Base-by-base conservation (phyloP, 1,140 invertebrate species). In the Drosophila bocki region DNA sequence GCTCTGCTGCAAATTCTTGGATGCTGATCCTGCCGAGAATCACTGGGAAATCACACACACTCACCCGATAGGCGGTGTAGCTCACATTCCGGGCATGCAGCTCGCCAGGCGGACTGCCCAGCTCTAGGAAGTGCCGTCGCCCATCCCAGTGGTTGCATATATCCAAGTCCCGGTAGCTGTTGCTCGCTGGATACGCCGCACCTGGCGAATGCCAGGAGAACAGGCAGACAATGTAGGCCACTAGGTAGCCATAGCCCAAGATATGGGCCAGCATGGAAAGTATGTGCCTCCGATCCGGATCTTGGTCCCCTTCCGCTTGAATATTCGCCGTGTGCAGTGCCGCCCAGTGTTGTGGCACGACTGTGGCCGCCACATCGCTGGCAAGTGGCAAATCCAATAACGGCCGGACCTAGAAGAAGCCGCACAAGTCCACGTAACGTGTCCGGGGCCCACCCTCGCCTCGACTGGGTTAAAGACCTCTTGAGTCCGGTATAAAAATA, bases 141-240 rank as follows among this genome's bases (percentile, higher is more conserved):
- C 95, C 95, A 84, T 95, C 95, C 79, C 94, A 94, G 15, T 93
- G 82, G 13, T 94, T 94, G 77, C 95, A 96, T 51, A 95, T 95
- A 69, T 95, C 95, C 67, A 94, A 93, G 60, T 94, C 93, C 5
- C 93, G 91, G 19, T 91, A 91, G 58, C 78, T 91, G 44, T 72
- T 91, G 15, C 29, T 53, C 32, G 75, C 58, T 3, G 91, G 91
- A 80, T 91, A 92, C 3, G 86, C 86, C 15, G 47, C 44, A 11
- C 80, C 61, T 0, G 74, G 54, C 74, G 72, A 80, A 17, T 69
- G 47, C 80, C 77, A 87, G n/a, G 62, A 62, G 5, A 68, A 8
- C 13, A 91, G 48, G 6, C 77, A 47, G 33, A 78, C 33, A 6
- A 84, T 35, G 37, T 90, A 90, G 58, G 69, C 80, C 54, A 88